These are phyloP conservation scores for Epirrhoe alternata DNA, from an alignment of 2,888 invertebrate genomes.

Conservation along the genomic window DNA sequence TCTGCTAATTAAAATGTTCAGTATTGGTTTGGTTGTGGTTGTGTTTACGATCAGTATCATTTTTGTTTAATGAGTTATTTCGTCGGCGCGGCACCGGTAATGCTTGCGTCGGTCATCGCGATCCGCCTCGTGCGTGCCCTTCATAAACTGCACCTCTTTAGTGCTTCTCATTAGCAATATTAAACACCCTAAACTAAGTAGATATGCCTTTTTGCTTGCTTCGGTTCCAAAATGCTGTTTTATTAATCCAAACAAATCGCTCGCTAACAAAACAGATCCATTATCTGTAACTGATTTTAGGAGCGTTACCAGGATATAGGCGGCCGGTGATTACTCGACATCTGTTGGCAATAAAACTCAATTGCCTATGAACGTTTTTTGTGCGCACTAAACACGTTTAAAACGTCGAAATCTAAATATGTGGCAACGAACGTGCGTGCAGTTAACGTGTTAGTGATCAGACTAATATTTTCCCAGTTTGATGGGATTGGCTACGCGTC, in stretches of 20 bases:
- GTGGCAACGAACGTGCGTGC: conserved; percentile 43
- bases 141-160: conserved; percentile 43
- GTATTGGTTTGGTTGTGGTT: conserved; percentile 68
- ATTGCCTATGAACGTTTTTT: conserved; percentile 44
- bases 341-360: conserved; percentile 43
- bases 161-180: conserved; percentile 39
- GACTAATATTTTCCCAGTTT: conserved; percentile 78
- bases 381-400: conserved; percentile 38
- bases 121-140: conserved; percentile 28
- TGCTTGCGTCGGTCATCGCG: conserved; percentile 45
- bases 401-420: conserved; percentile 41
- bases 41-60: conserved; percentile 75
- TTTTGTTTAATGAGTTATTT: conserved; percentile 80
- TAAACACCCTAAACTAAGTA: conserved; percentile 30
- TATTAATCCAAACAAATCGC: conserved; percentile 24
- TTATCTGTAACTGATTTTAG: conserved; percentile 30
- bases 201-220: conserved; percentile 19
- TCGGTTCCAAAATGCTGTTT: conserved; percentile 22
- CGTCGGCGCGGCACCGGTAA: conserved; percentile 53
- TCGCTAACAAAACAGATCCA: conserved; percentile 21
- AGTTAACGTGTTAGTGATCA: conserved; percentile 51
- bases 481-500: conserved; percentile 72
- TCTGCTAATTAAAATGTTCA: conserved; percentile 79
- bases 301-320: conserved; percentile 40
- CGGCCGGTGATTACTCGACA: conserved; percentile 36